Evolutionary conservation across 2,113 vertebrate species (phyloP), one percentile per base, ranked within the genome.

Genomic region (Triplophysa rosa): DNA sequence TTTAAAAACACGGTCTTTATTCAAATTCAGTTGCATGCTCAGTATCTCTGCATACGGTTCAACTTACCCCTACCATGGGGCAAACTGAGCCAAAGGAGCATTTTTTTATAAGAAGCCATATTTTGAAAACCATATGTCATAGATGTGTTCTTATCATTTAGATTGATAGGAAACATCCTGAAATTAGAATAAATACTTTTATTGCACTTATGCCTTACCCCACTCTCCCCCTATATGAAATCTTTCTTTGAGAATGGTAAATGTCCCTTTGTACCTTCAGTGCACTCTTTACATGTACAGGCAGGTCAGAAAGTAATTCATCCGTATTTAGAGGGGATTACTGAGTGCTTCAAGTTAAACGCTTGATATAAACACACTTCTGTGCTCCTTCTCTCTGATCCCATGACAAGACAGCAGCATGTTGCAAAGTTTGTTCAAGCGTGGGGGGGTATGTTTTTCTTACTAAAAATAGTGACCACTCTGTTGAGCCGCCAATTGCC

Each of bases 241-340:
- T 37, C 6, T 37, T 37, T 23, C 23, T 65, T 65, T 77, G 26
- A 6, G 42, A 29, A 77, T 66, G 42, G 19, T 66, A 65, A 33
- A 64, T 77, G 74, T 76, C 73, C 73, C 45, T 76, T 65, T 54
- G 73, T 76, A 77, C 62, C 73, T 47, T 61, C 72, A 63, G 13
- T 74, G 58, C n/a, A 62, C 21, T 74, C 40, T 52, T 7, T 61
- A 21, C 74, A 54, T 66, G 74, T 66, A 77, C 19, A n/a, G 74
- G 62, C 79, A 73, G 56, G 69, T 64, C 37, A 80, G 67, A 45
- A 72, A 42, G 79, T 58, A 66, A 80, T 64, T 58, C 17, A 80
- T 64, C 61, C 17, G 47, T 68, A 29, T 42, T 73, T 58, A 33
- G n/a, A 56, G 42, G 49, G 69, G 62, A 77, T 77, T 77, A 77